These are phyloP conservation scores for Leptosomus discolor DNA, from an alignment of 2,113 vertebrate genomes.

Conservation along the genomic window DNA sequence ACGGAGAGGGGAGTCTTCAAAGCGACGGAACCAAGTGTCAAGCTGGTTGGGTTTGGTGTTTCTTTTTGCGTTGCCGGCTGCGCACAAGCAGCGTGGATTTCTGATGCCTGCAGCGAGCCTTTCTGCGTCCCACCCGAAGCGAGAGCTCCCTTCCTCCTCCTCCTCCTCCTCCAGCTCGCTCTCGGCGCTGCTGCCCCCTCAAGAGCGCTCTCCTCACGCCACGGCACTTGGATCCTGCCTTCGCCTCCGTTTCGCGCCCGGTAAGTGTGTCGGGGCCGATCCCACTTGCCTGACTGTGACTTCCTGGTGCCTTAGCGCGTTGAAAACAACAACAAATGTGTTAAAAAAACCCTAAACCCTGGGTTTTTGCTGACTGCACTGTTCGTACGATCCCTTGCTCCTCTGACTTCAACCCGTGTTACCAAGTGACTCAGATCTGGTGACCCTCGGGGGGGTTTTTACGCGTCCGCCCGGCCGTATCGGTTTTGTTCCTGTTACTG, in stretches of 20 bases:
- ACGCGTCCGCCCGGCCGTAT: neutral
- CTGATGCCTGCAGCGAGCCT: neutral
- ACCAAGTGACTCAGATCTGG: neutral
- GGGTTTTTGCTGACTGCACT: neutral
- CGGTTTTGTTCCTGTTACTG: neutral
- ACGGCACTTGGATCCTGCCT: neutral
- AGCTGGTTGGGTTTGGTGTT: neutral
- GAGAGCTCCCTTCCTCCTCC: neutral
- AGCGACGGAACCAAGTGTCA: neutral
- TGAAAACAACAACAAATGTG: neutral
- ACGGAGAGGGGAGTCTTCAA: neutral
- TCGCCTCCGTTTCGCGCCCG: fast-evolving
- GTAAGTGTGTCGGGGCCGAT: neutral
- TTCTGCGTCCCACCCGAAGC: neutral
- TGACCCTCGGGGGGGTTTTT: neutral
- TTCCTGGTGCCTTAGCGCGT: constrained; percentile 43
- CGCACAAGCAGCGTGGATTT: neutral
- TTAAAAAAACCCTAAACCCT: neutral
- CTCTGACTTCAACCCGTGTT: neutral
- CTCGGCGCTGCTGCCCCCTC: neutral
- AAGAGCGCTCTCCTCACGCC: neutral
- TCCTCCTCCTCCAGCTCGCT: neutral
- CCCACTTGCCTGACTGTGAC: neutral
- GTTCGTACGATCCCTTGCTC: neutral
- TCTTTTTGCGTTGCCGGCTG: neutral